These are phyloP conservation scores for Lasaia peninsularis DNA, from an alignment of 1,140 invertebrate genomes.

Conservation along the genomic window DNA sequence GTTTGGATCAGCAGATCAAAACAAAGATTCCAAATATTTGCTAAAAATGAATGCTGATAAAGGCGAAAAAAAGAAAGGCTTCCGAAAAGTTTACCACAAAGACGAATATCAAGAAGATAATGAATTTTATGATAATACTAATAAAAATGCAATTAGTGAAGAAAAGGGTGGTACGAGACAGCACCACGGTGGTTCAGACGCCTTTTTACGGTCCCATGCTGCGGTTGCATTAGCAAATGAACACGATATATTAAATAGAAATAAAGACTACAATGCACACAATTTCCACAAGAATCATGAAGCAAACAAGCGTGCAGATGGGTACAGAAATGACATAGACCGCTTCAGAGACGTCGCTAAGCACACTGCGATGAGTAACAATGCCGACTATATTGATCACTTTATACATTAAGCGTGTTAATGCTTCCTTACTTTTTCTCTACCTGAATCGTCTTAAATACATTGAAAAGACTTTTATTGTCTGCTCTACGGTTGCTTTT, in stretches of 20 bases:
- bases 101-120: constrained; percentile 85
- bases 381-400: constrained; percentile 36
- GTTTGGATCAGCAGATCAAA: constrained; percentile 47
- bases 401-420: constrained; percentile 4
- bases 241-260: constrained; percentile 27
- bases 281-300: constrained; percentile 32
- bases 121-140: constrained; percentile 81
- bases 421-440: too few species aligned
- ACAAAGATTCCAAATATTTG: constrained; percentile 38
- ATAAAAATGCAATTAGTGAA: constrained; percentile 37
- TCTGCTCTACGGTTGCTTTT: too few species aligned
- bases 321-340: constrained; percentile 29
- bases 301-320: constrained; percentile 25
- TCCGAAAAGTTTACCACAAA: constrained; percentile 83
- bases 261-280: constrained; percentile 29
- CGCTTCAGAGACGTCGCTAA: constrained; percentile 40
- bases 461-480: too few species aligned
- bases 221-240: constrained; percentile 31
- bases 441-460: too few species aligned
- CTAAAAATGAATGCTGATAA: constrained; percentile 68
- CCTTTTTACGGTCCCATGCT: constrained; percentile 36
- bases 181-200: constrained; percentile 44
- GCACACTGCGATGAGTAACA: constrained; percentile 37
- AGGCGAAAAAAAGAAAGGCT: constrained; percentile 81
- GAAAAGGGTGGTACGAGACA: constrained; percentile 39